phyloP scores from a whole-genome alignment of 1,140 invertebrate genomes.

The Drosophila azteca region DNA sequence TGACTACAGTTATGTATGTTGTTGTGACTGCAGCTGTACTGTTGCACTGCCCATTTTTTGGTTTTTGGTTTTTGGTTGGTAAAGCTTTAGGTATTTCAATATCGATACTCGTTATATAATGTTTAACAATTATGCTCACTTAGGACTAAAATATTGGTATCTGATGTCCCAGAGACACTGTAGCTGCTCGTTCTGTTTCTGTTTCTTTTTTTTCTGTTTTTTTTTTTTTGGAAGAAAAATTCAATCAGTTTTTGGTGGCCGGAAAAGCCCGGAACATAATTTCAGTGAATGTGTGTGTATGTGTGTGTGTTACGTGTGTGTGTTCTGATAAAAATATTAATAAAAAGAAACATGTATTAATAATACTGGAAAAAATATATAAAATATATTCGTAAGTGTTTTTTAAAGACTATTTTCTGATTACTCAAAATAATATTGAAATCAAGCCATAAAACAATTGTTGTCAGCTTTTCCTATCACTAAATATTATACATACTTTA shows the following conservation, averaged over 20 bases:
- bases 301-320: background rate
- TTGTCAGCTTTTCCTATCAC: constrained; percentile 20
- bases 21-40: constrained; percentile 18
- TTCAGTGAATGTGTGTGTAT: constrained; percentile 23
- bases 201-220: constrained; percentile 4
- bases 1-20: constrained; percentile 13
- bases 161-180: constrained; percentile 21
- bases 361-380: background rate
- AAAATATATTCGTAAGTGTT: background rate
- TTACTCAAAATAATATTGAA: background rate
- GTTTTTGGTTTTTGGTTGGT: too few relatives aligned
- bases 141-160: constrained; percentile 51
- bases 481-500: constrained; percentile 31
- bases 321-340: background rate
- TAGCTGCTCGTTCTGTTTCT: constrained; percentile 4
- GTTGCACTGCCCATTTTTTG: constrained; percentile 13
- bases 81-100: constrained; percentile 49
- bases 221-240: constrained; percentile 11
- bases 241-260: background rate
- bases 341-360: constrained; percentile 38
- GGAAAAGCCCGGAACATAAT: constrained; percentile 38
- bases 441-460: background rate
- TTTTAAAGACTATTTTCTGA: background rate
- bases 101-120: constrained; percentile 44
- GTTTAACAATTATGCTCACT: constrained; percentile 49